Base-by-base conservation (phyloP, 2,113 vertebrate species). In the Lepidothrix coronata region DNA sequence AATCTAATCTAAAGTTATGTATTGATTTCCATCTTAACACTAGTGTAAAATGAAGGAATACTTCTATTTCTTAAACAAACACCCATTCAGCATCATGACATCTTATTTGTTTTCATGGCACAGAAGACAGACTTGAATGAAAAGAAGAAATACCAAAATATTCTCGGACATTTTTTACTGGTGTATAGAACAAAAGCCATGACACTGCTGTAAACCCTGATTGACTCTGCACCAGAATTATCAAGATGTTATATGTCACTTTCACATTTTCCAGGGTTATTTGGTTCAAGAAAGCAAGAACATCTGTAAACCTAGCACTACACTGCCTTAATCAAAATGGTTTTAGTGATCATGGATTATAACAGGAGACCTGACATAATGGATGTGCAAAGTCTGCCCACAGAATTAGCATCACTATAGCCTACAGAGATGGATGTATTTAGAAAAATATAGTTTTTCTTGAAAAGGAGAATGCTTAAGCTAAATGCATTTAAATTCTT, bases 291-390 rank as follows among this genome's bases (percentile, higher is more conserved):
- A 88, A 97, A 92, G 91, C 41, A 92, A 81, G 16, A 91, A 85
- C 87, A 89, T 96, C 57, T 77, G 74, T 93, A 96, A 93, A 93
- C 61, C 55, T 61, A 89, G 72, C 74, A 82, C 76, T 70, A 86
- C 22, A 88, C 23, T 4, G 24, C 68, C 52, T 95, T 95, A 96
- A 97, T 95, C 90, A 97, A 92, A 97, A 95, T 75, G 86, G 92
- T 91, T 97, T 93, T 95, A 96, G 83, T 93, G 91, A 93, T 76
- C 9, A 8, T 88, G 91, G 78, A 94, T 95, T 97, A 85, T 88
- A 95, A 93, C 52, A 74, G 94, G 91, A 91, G 73, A 95, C 59
- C 52, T 86, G 76, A 91, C 77, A 84, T 84, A 97, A 96, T 73
- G 76, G 92, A 88, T 86, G 71, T 78, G 84, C 78, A 95, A 97